Conservation (phyloP, 2,113 vertebrate species). For the Euleptes europaea region DNA sequence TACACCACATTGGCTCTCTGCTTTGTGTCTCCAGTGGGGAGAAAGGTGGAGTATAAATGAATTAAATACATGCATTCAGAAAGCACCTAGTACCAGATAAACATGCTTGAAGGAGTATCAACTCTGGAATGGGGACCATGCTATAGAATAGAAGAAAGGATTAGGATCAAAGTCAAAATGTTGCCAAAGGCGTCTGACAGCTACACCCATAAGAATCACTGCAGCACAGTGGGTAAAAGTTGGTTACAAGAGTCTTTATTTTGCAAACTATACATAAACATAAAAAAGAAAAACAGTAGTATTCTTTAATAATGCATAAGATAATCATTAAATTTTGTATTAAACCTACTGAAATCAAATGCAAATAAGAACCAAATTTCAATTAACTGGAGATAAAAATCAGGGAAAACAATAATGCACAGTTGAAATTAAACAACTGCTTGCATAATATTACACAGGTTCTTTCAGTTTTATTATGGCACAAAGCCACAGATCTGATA, state of each 20-base stretch:
- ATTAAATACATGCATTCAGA: too few relatives aligned
- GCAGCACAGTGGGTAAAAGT: constrained; percentile 40
- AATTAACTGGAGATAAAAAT: constrained; percentile 52
- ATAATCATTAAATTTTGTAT: constrained; percentile 73
- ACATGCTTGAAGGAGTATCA: too few relatives aligned
- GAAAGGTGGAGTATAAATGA: too few relatives aligned
- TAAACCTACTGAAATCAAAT: constrained; percentile 67
- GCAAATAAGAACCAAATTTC: constrained; percentile 60
- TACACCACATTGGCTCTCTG: too few relatives aligned
- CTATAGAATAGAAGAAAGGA: too few relatives aligned
- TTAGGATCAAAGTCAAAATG: neutral
- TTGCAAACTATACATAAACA: constrained; percentile 96
- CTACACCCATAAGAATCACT: constrained; percentile 44
- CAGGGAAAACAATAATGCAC: constrained; percentile 58
- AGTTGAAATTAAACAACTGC: constrained; percentile 63
- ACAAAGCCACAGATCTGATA: constrained; percentile 68
- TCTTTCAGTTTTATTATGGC: constrained; percentile 60
- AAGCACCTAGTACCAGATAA: too few relatives aligned
- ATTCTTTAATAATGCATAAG: constrained; percentile 75
- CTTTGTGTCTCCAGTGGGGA: too few relatives aligned
- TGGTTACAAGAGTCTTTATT: constrained; percentile 96
- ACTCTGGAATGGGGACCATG: too few relatives aligned
- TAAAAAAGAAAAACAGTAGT: constrained; percentile 88
- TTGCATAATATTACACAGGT: constrained; percentile 50
- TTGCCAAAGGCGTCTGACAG: neutral